phyloP scores from a whole-genome alignment of 1,140 invertebrate species.

The Sarcophaga bullata region DNA sequence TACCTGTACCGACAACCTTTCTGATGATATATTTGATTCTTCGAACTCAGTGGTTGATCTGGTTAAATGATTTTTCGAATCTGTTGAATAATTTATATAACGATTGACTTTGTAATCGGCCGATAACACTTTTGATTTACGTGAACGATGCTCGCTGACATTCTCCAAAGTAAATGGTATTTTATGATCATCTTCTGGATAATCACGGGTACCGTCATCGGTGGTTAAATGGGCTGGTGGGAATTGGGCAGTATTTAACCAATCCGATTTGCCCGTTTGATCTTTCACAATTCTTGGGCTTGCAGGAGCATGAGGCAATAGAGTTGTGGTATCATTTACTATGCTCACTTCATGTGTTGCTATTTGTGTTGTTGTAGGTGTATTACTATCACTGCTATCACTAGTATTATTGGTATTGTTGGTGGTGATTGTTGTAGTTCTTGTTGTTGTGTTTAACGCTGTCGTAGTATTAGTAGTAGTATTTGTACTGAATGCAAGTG shows the following conservation, averaged over 20 bases:
- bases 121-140: conserved; percentile 61
- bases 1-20: conserved; percentile 60
- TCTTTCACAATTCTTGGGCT: background rate
- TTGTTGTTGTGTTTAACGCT: background rate
- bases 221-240: conserved; percentile 23
- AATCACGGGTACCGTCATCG: conserved; percentile 14
- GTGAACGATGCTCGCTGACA: conserved; percentile 57
- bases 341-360: background rate
- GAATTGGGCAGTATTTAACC: conserved; percentile 13
- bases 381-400: background rate
- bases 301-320: background rate
- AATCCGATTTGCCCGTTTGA: background rate
- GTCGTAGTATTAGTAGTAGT: background rate
- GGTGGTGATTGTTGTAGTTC: background rate
- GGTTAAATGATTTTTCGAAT: conserved; percentile 59
- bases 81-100: conserved; percentile 62
- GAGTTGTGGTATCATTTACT: background rate
- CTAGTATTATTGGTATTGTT: background rate
- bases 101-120: conserved; percentile 64
- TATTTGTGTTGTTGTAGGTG: background rate
- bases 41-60: conserved; percentile 53
- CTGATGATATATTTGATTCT: conserved; percentile 61
- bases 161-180: conserved; percentile 61
- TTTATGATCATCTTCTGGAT: background rate
- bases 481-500: conserved; percentile 8